Conservation (phyloP, 2,888 invertebrate genomes). For the Nemapogon koenigi region DNA sequence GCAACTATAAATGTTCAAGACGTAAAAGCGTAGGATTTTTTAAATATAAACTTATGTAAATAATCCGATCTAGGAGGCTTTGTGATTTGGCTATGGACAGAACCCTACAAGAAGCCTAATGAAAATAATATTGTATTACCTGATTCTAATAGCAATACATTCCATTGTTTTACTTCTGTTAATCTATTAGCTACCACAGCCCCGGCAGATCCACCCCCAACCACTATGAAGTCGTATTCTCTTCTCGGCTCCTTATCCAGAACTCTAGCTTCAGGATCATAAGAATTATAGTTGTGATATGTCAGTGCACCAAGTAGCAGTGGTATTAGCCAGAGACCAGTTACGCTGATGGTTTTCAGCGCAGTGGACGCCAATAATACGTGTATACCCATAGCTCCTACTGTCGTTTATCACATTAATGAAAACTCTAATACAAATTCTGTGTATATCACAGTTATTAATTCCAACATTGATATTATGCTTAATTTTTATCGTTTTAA, state of each 20-base stretch:
- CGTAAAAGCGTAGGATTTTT: too few relatives aligned
- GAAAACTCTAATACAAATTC: slow-evolving; percentile 1
- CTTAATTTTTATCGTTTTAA: slow-evolving; percentile 1
- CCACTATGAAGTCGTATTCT: slow-evolving; percentile 86
- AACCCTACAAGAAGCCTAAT: too few relatives aligned
- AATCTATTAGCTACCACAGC: slow-evolving; percentile 86
- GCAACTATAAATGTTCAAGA: too few relatives aligned
- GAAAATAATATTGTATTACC: slow-evolving; percentile 33
- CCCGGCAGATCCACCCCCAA: slow-evolving; percentile 90
- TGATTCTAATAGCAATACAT: slow-evolving; percentile 80
- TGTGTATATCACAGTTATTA: slow-evolving; percentile 17
- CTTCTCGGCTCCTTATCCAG: slow-evolving; percentile 71
- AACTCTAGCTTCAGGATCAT: slow-evolving; percentile 82
- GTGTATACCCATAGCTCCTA: slow-evolving; percentile 71
- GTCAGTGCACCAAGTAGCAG: slow-evolving; percentile 81
- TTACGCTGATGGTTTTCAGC: slow-evolving; percentile 77
- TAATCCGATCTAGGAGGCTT: too few relatives aligned
- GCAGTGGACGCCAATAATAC: slow-evolving; percentile 80
- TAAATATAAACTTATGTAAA: too few relatives aligned
- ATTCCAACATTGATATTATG: not conserved
- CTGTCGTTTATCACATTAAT: slow-evolving; percentile 18
- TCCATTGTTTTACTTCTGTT: slow-evolving; percentile 79
- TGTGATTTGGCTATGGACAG: too few relatives aligned
- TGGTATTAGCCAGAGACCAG: slow-evolving; percentile 85
- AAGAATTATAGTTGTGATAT: slow-evolving; percentile 79